These are phyloP conservation scores for Dryococelus australis DNA, from an alignment of 2,888 invertebrate genomes.

Conservation along the genomic window DNA sequence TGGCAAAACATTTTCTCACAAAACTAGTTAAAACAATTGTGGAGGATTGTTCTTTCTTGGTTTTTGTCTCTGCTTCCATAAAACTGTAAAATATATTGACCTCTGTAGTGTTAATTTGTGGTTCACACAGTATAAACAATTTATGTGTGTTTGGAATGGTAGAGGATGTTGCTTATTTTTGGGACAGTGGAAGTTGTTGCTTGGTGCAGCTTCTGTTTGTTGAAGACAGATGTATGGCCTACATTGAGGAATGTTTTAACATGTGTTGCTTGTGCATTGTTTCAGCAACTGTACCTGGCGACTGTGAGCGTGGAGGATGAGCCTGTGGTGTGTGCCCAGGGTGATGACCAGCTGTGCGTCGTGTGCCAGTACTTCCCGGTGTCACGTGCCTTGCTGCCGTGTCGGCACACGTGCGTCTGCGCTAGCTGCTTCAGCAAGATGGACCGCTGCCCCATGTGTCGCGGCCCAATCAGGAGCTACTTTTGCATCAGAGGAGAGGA, in stretches of 20 bases:
- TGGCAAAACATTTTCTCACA: no score
- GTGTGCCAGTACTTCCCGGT: conserved; percentile 83
- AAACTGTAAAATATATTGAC: no score
- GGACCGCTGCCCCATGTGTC: conserved; percentile 87
- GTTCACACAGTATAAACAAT: no score
- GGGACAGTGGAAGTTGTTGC: no score
- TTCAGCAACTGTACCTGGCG: conserved; percentile 80
- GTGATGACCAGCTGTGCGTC: conserved; percentile 73
- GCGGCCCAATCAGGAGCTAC: conserved; percentile 82
- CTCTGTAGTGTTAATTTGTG: no score
- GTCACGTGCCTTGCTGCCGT: conserved; percentile 82
- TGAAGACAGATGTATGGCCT: no score
- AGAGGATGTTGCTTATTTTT: no score
- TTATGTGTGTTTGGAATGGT: no score
- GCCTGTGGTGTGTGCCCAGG: background rate
- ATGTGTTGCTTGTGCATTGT: conserved; percentile 40
- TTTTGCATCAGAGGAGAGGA: conserved; percentile 84
- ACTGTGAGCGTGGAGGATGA: conserved; percentile 65
- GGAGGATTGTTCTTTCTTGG: no score
- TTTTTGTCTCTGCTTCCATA: no score
- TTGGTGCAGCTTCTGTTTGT: no score
- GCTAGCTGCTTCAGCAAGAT: conserved; percentile 80
- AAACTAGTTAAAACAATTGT: no score
- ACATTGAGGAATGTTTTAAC: background rate
- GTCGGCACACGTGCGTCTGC: conserved; percentile 86